A percentile compares a stretch with the other conserved stretches of the same genome.
Conservation (phyloP, 2,113 vertebrate species). For the Chlorocebus sabaeus region DNA sequence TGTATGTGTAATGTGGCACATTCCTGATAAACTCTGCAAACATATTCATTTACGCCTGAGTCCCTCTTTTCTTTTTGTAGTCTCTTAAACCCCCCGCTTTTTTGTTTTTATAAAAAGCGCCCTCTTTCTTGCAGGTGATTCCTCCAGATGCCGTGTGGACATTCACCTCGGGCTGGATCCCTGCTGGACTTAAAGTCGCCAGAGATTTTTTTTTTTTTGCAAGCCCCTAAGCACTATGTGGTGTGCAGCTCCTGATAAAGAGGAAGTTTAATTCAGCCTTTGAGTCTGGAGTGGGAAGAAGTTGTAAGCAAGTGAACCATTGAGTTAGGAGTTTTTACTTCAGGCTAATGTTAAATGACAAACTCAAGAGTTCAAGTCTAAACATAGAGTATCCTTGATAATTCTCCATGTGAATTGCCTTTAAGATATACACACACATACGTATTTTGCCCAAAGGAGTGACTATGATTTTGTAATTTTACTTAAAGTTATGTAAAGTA, state of each 20-base stretch:
- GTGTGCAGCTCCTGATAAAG: neutral
- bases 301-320: neutral
- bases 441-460: neutral
- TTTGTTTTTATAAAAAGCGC: no score
- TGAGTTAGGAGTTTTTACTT: slow-evolving; percentile 6
- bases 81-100: neutral
- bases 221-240: neutral
- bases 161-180: neutral
- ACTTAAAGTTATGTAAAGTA: neutral
- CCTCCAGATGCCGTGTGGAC: neutral
- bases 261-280: neutral
- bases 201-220: neutral
- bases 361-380: slow-evolving; percentile 31
- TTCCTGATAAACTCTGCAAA: neutral
- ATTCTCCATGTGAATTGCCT: slow-evolving; percentile 3
- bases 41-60: neutral
- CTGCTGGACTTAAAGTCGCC: neutral
- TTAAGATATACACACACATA: neutral
- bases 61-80: neutral
- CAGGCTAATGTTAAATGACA: slow-evolving; percentile 35
- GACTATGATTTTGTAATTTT: slow-evolving; percentile 33
- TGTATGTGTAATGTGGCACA: neutral
- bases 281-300: neutral
- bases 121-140: neutral
- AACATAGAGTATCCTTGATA: slow-evolving; percentile 3